phyloP scores from a whole-genome alignment of 1,140 invertebrate species.

The Paracyclopina nana region DNA sequence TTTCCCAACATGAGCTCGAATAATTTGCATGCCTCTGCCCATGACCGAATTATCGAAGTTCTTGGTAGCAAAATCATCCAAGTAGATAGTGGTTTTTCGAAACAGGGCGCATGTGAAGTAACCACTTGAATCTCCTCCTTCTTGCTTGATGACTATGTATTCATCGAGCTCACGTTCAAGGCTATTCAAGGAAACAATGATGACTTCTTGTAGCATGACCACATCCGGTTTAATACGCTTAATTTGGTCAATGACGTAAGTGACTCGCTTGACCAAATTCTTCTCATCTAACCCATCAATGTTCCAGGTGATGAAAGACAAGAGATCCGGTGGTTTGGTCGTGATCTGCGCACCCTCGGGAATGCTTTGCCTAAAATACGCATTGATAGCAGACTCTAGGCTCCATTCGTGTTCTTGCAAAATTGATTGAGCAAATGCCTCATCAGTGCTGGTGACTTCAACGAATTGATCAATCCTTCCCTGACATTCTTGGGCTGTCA shows the following conservation, averaged over 20 bases:
- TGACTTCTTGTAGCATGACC: slow-evolving; percentile 41
- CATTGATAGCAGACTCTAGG: neutral
- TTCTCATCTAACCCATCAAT: slow-evolving; percentile 38
- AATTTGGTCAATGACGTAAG: slow-evolving; percentile 32
- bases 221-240: slow-evolving; percentile 28
- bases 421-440: neutral
- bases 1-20: slow-evolving; percentile 31
- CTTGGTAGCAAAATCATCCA: slow-evolving; percentile 27
- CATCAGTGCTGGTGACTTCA: neutral
- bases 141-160: slow-evolving; percentile 27
- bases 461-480: neutral
- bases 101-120: slow-evolving; percentile 35
- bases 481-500: too few relatives aligned
- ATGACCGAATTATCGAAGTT: slow-evolving; percentile 30
- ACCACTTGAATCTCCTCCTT: slow-evolving; percentile 16
- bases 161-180: slow-evolving; percentile 25
- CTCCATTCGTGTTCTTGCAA: neutral
- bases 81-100: slow-evolving; percentile 26
- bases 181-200: slow-evolving; percentile 27
- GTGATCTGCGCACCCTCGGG: neutral
- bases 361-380: neutral
- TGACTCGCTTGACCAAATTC: slow-evolving; percentile 32
- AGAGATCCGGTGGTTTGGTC: slow-evolving; percentile 10
- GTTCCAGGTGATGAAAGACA: slow-evolving; percentile 37
- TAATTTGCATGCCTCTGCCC: slow-evolving; percentile 32